Percentiles rank a stretch among this genome's conserved stretches.
These are phyloP conservation scores for Olivierus martensii DNA, from an alignment of 1,140 invertebrate species.

Conservation along the genomic window DNA sequence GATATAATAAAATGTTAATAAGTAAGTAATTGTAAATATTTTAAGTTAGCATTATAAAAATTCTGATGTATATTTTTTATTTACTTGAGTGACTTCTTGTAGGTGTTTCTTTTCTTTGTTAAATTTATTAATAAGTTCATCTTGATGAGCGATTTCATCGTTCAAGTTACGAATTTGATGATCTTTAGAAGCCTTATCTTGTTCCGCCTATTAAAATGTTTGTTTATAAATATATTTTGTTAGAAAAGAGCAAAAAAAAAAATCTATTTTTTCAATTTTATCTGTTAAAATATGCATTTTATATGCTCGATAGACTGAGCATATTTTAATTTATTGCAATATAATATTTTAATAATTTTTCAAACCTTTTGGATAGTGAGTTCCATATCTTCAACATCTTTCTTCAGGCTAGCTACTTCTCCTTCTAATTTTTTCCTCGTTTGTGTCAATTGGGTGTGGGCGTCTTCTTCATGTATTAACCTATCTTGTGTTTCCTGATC, in stretches of 20 bases:
- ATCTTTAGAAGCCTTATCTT: conserved; percentile 96
- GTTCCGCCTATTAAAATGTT: conserved; percentile 37
- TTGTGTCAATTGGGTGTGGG: conserved; percentile 78
- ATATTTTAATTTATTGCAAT: too few species aligned
- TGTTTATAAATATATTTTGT: too few species aligned
- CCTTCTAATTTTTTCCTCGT: conserved; percentile 92
- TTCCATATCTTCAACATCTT: conserved; percentile 93
- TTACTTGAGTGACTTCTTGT: conserved; percentile 64
- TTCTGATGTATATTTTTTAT: too few species aligned
- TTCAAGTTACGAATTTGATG: conserved; percentile 98
- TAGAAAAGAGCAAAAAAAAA: too few species aligned
- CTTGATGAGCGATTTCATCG: conserved; percentile 97
- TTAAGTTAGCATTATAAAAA: too few species aligned
- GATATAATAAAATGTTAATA: neutral
- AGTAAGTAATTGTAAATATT: neutral
- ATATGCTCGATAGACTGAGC: too few species aligned
- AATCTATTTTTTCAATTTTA: too few species aligned
- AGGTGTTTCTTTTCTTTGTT: conserved; percentile 98
- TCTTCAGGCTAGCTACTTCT: conserved; percentile 82
- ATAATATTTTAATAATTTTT: too few species aligned
- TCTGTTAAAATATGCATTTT: too few species aligned
- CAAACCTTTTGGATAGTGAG: conserved; percentile 65
- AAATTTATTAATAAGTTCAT: conserved; percentile 97
- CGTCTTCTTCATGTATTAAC: conserved; percentile 88
- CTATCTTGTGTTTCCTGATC: conserved; percentile 73